Evolutionary conservation across 2,113 vertebrate genomes (phyloP), one percentile per base, ranked within the genome.

Genomic region (Eublepharis macularius): DNA sequence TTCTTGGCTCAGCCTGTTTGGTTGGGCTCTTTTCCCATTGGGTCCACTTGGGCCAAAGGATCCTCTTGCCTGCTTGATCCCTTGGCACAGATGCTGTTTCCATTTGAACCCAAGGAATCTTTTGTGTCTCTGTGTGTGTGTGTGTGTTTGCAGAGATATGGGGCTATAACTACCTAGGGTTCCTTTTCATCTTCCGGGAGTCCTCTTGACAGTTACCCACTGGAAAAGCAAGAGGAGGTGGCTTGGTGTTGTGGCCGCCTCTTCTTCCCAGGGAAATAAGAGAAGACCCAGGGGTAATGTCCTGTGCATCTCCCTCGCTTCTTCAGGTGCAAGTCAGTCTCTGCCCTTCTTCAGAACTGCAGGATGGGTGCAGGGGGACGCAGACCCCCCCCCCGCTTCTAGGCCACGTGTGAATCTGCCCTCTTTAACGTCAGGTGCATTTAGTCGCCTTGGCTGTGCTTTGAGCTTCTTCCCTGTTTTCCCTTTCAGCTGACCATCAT

Each of bases 401-500:
- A 47, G 45, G 45, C 45, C 5, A 10, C 10, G 45, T 47, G 45
- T 47, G 45, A 47, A 47, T 47, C 45, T 47, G 45, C 45, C 5
- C 5, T 6, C 45, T 47, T 10, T 6, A 47, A 47, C 45, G 6
- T 47, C 45, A 6, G 45, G 45, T 47, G 45, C 45, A 47, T 5
- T 47, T 47, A 47, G 10, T 47, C 45, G 10, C n/a, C 1, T 39
- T 51, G 0, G 0, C 19, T 32, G 26, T 1, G 0, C 43, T 81
- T 39, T 17, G 14, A 63, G 69, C 66, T 57, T 54, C 26, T n/a
- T 17, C 8, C 4, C 79, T 41, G 69, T 39, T 0, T 91, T 70
- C 57, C 86, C 51, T 81, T 83, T 2, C 96, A 99, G 98, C 96
- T 99, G 84, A 98, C 98, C 75, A 96, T 99, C 91, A 99, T 99